Evolutionary conservation across 2,113 vertebrate genomes (phyloP).

Genomic region (Neoarius graeffei): DNA sequence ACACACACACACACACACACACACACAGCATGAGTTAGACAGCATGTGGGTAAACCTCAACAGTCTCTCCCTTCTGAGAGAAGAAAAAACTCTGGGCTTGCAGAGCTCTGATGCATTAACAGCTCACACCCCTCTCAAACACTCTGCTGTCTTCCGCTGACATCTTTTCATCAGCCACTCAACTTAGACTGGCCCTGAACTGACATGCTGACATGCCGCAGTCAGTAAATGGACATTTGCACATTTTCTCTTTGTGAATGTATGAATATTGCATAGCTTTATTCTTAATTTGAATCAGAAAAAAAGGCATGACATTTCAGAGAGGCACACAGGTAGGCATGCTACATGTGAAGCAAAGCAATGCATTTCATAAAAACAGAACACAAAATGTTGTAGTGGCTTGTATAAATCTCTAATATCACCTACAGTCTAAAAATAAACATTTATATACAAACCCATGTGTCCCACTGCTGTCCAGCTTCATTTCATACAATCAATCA

Average conservation of each 20-base stretch:
- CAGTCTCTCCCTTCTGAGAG: constrained; percentile 53
- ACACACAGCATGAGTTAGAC: constrained; percentile 42
- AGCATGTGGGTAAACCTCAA: constrained; percentile 60
- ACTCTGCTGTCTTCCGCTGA: constrained; percentile 3
- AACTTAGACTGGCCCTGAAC: constrained; percentile 24
- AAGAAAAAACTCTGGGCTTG: constrained; percentile 59
- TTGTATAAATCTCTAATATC: background rate
- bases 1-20: background rate
- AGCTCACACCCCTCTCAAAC: constrained; percentile 15
- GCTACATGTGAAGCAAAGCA: constrained; percentile 42
- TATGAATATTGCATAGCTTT: constrained; percentile 44
- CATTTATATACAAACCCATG: background rate
- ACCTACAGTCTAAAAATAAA: background rate
- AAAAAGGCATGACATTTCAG: constrained; percentile 30
- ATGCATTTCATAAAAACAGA: constrained; percentile 31
- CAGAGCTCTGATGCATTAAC: constrained; percentile 68
- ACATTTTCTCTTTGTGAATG: constrained; percentile 34
- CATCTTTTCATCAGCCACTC: constrained; percentile 39
- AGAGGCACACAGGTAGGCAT: constrained; percentile 26
- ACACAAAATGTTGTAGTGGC: background rate
- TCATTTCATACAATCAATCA: background rate
- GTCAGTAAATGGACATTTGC: constrained; percentile 16
- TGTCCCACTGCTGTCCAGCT: background rate
- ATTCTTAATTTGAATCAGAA: constrained; percentile 9
- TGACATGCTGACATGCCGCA: constrained; percentile 38